Percentiles rank a stretch among this genome's conserved stretches.
phyloP scores from a whole-genome alignment of 2,888 invertebrate species.

The Dryadula phaetusa region DNA sequence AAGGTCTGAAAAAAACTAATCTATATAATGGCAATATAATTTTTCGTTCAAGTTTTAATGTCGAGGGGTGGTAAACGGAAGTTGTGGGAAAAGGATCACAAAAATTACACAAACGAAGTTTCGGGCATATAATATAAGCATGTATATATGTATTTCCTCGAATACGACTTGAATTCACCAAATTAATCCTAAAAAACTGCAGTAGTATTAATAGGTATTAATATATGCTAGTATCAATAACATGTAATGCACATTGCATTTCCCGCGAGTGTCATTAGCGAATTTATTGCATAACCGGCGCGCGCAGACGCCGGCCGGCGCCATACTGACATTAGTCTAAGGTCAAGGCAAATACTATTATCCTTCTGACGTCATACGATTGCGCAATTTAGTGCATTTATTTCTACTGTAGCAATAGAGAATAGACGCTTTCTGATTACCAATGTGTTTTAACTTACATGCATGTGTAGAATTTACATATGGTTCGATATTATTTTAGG shows the following conservation, averaged over 20 bases:
- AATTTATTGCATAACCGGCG: conserved; percentile 61
- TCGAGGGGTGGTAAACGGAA: too few species aligned
- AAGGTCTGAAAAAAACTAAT: too few species aligned
- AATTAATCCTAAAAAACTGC: neutral
- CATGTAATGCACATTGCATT: conserved; percentile 41
- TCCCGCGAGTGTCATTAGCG: conserved; percentile 50
- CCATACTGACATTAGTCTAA: conserved; percentile 69
- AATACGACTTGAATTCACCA: neutral
- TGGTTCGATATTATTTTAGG: neutral
- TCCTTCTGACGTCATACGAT: conserved; percentile 67
- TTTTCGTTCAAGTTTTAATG: too few species aligned
- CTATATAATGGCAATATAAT: too few species aligned
- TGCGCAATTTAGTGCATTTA: conserved; percentile 47
- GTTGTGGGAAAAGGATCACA: too few species aligned
- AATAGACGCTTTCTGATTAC: conserved; percentile 9
- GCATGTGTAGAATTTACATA: too few species aligned
- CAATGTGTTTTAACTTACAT: neutral
- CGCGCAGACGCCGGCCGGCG: conserved; percentile 60
- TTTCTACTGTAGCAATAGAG: conserved; percentile 28
- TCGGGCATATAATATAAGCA: too few species aligned
- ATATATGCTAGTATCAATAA: neutral
- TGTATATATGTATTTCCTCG: neutral
- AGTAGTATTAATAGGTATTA: neutral
- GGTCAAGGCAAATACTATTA: conserved; percentile 77
- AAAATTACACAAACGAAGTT: too few species aligned